These are phyloP conservation scores for Microctenopoma stevenorrisi DNA, from an alignment of 2,797 vertebrate genomes.

Conservation along the genomic window DNA sequence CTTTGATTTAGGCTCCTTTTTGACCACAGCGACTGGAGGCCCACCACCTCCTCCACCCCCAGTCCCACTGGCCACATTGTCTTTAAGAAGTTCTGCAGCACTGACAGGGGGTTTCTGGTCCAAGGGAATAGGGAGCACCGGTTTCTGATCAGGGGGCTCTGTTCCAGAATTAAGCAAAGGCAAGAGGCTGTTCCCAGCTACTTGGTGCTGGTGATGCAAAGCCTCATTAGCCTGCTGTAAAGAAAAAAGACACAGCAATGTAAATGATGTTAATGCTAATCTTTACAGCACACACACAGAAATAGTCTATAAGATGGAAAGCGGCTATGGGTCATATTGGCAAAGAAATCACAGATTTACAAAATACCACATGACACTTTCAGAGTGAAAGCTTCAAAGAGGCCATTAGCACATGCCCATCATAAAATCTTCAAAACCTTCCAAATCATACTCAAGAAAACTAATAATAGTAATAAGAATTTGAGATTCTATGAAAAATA, in stretches of 20 bases:
- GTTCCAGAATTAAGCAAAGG: constrained; percentile 93
- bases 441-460: no score
- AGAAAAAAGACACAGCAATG: constrained; percentile 15
- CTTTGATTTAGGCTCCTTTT: constrained; percentile 96
- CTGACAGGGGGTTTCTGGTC: constrained; percentile 94
- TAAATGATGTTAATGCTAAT: constrained; percentile 2
- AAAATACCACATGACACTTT: neutral
- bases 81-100: constrained; percentile 92
- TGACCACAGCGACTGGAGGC: constrained; percentile 81
- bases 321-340: neutral
- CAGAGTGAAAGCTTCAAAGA: neutral
- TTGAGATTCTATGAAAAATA: no score
- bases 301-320: neutral
- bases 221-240: constrained; percentile 92
- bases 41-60: constrained; percentile 69
- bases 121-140: constrained; percentile 92
- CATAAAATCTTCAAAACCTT: no score
- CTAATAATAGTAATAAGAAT: no score
- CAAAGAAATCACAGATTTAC: neutral
- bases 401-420: no score
- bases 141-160: constrained; percentile 96
- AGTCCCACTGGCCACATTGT: constrained; percentile 82
- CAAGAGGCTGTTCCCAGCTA: constrained; percentile 94
- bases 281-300: neutral
- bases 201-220: constrained; percentile 97